These are phyloP conservation scores for Zaprionus lineosus DNA, from an alignment of 2,888 invertebrate species.

Conservation along the genomic window DNA sequence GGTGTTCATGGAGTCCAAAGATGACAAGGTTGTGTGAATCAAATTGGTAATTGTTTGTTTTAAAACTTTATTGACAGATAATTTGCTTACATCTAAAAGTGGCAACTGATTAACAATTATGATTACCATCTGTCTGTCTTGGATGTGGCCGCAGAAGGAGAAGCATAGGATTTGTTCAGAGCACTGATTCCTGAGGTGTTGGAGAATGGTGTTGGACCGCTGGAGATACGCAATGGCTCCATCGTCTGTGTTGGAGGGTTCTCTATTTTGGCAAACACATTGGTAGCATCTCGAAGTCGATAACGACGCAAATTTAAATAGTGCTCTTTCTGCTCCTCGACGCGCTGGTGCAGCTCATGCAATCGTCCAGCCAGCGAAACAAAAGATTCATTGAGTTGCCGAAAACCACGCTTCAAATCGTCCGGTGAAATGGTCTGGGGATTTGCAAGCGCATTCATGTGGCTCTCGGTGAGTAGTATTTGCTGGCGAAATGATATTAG, in stretches of 20 bases:
- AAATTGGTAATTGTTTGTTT: constrained; percentile 2
- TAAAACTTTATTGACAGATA: constrained; percentile 38
- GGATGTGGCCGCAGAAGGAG: constrained; percentile 47
- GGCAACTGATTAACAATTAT: neutral
- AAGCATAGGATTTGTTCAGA: constrained; percentile 72
- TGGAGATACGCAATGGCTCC: constrained; percentile 82
- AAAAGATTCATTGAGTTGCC: constrained; percentile 92
- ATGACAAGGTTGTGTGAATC: too few species aligned
- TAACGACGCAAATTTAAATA: constrained; percentile 92
- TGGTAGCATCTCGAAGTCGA: constrained; percentile 87
- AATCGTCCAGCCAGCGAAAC: constrained; percentile 93
- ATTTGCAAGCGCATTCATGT: constrained; percentile 86
- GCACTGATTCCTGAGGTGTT: constrained; percentile 78
- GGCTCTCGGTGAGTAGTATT: constrained; percentile 89
- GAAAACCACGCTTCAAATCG: constrained; percentile 90
- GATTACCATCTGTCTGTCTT: constrained; percentile 32
- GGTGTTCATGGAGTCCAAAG: too few species aligned
- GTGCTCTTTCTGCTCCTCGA: constrained; percentile 92
- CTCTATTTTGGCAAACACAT: constrained; percentile 87
- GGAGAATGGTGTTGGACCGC: constrained; percentile 87
- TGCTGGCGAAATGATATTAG: constrained; percentile 87
- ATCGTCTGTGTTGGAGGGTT: constrained; percentile 78
- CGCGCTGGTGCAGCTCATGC: constrained; percentile 89
- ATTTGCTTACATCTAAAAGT: constrained; percentile 24
- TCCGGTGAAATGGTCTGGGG: constrained; percentile 87